Evolutionary conservation across 2,797 vertebrate species (phyloP), one percentile per base, ranked within the genome.

Genomic region (Hydrolagus colliei): DNA sequence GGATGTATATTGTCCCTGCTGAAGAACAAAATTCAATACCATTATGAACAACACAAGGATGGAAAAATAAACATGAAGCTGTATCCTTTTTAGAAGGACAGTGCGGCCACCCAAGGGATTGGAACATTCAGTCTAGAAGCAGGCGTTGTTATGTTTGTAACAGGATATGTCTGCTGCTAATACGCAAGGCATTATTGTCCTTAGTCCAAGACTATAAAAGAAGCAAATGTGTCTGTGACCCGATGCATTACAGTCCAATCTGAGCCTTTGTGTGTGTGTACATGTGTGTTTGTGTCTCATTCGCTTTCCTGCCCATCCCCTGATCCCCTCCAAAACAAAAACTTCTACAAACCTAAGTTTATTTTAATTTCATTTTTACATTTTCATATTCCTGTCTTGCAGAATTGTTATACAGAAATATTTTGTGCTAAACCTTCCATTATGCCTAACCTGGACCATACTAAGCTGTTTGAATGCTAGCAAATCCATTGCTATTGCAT

Each of bases 91-190:
- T 84, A 35, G 32, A n/a, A 52, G 4, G 32, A 84, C 71, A 14
- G 65, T 71, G 79, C 16, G 79, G 79, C 79, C 93, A 88, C 92
- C 87, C 87, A 89, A 88, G 87, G 89, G 93, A 91, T 88, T 88
- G 88, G 90, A 91, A 92, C 89, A 89, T 90, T 89, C 88, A 87
- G 91, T 90, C 90, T 89, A 90, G 87, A 91, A 92, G 91, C 93
- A 93, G 89, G 90, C 92, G 91, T 93, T 94, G 92, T 92, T 93
- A 93, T 94, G 91, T 94, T 95, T 96, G 96, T 96, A 98, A 98
- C 91, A 93, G 91, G 96, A 97, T 95, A 95, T 85, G 90, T 89
- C 92, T 92, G 90, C 92, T 93, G 92, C 90, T 88, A 90, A 88
- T 85, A 88, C 85, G 87, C 88, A 89, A 88, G 86, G 88, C 86